Base-by-base conservation (phyloP, 2,797 vertebrate species). In the Melanotaenia trifasciata region DNA sequence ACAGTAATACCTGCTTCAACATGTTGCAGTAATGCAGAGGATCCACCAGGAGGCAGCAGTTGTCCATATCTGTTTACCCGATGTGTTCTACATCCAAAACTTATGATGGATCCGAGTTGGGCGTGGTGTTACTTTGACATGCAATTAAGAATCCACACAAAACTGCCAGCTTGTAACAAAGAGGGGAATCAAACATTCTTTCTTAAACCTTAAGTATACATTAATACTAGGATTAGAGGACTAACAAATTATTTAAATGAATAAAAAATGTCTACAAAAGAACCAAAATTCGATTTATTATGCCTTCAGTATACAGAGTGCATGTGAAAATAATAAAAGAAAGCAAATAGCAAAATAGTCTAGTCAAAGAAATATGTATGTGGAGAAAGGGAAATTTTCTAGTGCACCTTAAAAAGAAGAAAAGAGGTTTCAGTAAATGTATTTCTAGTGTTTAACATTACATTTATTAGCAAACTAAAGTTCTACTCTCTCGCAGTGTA, bases 381-480 rank as follows among this genome's bases (percentile, higher is more conserved):
- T 6, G 1, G 33, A 60, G 10, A 71, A 76, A 74, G 89, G 60
- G 82, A 96, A 93, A 54, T 84, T 80, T 89, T 81, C 91, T 94
- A 94, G 81, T 84, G 75, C 79, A 94, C 90, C 93, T 94, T 64
- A 78, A 40, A 72, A 35, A 93, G 76, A 84, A 84, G 70, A 69
- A 72, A 67, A 75, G 71, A 59, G 86, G 84, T 94, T 94, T 87
- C 7, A 93, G 94, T 90, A 94, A 96, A 95, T 95, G 70, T 90
- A 90, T 90, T 92, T 93, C 96, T 97, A 97, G 94, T 95, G 92
- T 95, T 95, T 95, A 95, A 96, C 93, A 94, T 93, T 90, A 94
- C 92, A 87, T 92, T 94, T 93, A 92, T 93, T 88, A 95, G 88
- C 91, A 89, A 94, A 94, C 94, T 95, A 95, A 92, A 88, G 85